Evolutionary conservation across 2,888 invertebrate genomes (phyloP).

Genomic region (Heliconius erato): DNA sequence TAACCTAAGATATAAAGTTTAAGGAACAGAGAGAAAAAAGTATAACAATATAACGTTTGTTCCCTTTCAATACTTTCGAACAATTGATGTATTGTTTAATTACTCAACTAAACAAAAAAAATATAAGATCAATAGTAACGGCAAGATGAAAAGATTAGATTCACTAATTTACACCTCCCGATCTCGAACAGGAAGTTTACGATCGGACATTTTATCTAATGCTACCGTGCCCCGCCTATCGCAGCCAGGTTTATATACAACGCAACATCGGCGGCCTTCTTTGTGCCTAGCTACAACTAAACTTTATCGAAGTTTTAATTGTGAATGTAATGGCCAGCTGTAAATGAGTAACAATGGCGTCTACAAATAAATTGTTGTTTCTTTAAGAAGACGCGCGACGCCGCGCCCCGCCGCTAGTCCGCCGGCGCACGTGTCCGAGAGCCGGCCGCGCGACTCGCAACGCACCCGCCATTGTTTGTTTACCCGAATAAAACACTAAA

Average conservation of each 20-base stretch:
- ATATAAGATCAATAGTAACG: conserved; percentile 43
- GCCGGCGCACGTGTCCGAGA: conserved; percentile 82
- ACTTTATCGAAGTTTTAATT: conserved; percentile 83
- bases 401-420: conserved; percentile 69
- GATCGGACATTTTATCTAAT: conserved; percentile 82
- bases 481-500: conserved; percentile 86
- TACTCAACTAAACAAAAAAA: not conserved
- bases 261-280: conserved; percentile 78
- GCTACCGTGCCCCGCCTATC: conserved; percentile 72
- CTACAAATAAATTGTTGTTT: conserved; percentile 80
- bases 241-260: conserved; percentile 76
- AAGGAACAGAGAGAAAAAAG: no score
- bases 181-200: conserved; percentile 82
- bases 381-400: conserved; percentile 75
- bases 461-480: conserved; percentile 84
- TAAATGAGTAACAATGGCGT: conserved; percentile 60
- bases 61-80: no score
- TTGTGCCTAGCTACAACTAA: conserved; percentile 74
- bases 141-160: conserved; percentile 82
- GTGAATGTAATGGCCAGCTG: conserved; percentile 74
- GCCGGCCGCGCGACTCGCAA: conserved; percentile 78
- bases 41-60: no score
- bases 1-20: no score
- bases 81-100: not conserved
- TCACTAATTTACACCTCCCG: conserved; percentile 82